Evolutionary conservation across 2,888 invertebrate species (phyloP), one percentile per base, ranked within the genome.

Genomic region (Nephrotoma flavescens): DNA sequence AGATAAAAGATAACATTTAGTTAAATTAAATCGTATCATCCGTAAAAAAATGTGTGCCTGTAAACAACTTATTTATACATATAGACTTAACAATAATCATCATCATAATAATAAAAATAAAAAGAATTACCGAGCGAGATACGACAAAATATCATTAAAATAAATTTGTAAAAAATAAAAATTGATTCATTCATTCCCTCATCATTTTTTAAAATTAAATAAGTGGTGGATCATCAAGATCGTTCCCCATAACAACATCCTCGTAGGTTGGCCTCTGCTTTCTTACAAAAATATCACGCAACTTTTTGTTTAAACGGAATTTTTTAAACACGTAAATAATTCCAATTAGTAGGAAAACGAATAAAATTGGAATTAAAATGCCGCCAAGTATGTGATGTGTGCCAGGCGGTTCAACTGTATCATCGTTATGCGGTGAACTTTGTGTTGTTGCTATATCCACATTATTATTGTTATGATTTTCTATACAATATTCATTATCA

Each of bases 181-280:
- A 71, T 9, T 57, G 52, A 71, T 71, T 71, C 52, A n/a, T 57
- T 57, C 15, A 31, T 71, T 71, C 71, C 71, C 31, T 71, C 71
- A 11, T 71, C 6, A 11, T 83, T 83, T 6, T 44, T 12, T 44
- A 42, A 86, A 45, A 47, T 89, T 89, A 89, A 88, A 89, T 89
- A 83, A 89, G 88, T 87, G 89, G 89, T 83, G 89, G 89, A 87
- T 89, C 89, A 86, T 89, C 89, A 15, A 88, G 88, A 87, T 89
- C 89, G 87, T 89, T 89, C 19, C 88, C 88, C 89, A 89, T 89
- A 89, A 89, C 89, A 44, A 89, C 89, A 88, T 89, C 89, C 85
- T 89, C 89, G 87, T 89, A 89, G 44, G 89, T 88, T 41, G 89
- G 89, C 57, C 89, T 88, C 88, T 88, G 89, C n/a, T 89, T 88